A percentile compares a stretch with the other conserved stretches of the same genome.
Evolutionary conservation across 2,888 invertebrate genomes (phyloP).

Genomic region (Eupithecia abbreviata): DNA sequence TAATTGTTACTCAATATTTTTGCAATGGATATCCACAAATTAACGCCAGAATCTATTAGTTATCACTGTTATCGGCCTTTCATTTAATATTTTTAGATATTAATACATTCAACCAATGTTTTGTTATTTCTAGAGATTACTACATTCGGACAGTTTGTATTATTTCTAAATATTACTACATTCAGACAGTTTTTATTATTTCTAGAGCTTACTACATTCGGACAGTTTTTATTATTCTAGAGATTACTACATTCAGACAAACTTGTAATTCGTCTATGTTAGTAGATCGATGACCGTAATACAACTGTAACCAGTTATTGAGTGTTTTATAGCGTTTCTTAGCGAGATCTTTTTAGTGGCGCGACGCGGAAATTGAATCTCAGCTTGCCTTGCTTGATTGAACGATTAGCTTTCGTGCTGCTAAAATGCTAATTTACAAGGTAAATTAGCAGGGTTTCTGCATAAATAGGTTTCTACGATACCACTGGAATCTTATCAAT

Average conservation of each 20-base stretch:
- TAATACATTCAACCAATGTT: no score
- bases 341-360: conserved; percentile 5
- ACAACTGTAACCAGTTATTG: conserved; percentile 20
- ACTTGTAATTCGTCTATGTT: not conserved
- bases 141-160: no score
- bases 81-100: no score
- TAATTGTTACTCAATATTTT: no score
- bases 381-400: conserved; percentile 23
- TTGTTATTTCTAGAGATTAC: no score
- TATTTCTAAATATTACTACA: no score
- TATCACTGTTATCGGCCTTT: no score
- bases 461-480: not conserved
- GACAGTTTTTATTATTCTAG: not conserved
- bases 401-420: conserved; percentile 26
- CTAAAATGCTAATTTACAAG: conserved; percentile 10
- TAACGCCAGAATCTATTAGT: no score
- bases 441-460: not conserved
- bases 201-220: not conserved
- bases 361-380: conserved; percentile 27
- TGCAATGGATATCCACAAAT: no score
- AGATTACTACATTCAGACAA: conserved; percentile 10
- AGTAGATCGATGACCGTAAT: conserved; percentile 22
- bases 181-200: not conserved
- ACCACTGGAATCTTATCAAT: not conserved
- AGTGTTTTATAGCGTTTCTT: conserved; percentile 24